A percentile compares a stretch with the other conserved stretches of the same genome.
These are phyloP conservation scores for Tipula lateralis DNA, from an alignment of 2,888 invertebrate genomes.

Conservation along the genomic window DNA sequence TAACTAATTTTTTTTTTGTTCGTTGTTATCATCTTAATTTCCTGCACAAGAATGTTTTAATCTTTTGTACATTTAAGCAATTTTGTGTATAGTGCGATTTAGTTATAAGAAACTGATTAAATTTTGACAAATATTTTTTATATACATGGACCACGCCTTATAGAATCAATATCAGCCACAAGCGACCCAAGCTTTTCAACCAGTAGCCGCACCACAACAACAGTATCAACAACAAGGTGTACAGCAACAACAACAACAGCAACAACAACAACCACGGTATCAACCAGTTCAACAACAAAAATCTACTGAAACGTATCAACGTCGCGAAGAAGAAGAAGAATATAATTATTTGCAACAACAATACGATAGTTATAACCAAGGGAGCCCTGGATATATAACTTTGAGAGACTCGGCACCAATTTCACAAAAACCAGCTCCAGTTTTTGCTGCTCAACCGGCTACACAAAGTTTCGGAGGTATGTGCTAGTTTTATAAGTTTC, in stretches of 20 bases:
- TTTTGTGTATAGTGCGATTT: not conserved
- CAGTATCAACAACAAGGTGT: slow-evolving; percentile 38
- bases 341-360: slow-evolving; percentile 29
- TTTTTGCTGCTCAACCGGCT: slow-evolving; percentile 75
- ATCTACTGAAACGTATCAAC: slow-evolving; percentile 32
- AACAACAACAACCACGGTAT: slow-evolving; percentile 36
- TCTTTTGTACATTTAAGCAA: not conserved
- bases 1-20: not conserved
- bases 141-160: not conserved
- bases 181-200: slow-evolving; percentile 34
- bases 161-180: slow-evolving; percentile 32
- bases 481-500: too few species aligned
- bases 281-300: slow-evolving; percentile 41
- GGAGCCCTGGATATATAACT: slow-evolving; percentile 49
- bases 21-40: not conserved
- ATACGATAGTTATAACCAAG: slow-evolving; percentile 60
- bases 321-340: slow-evolving; percentile 35
- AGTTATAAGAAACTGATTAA: not conserved
- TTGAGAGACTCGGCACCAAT: slow-evolving; percentile 70
- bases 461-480: slow-evolving; percentile 64
- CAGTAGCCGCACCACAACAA: slow-evolving; percentile 33
- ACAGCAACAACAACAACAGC: slow-evolving; percentile 38
- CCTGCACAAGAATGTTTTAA: not conserved
- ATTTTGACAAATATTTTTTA: not conserved
- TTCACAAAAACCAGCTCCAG: slow-evolving; percentile 68